phyloP scores from a whole-genome alignment of 2,797 vertebrate genomes.

The Sebastes cheni region DNA sequence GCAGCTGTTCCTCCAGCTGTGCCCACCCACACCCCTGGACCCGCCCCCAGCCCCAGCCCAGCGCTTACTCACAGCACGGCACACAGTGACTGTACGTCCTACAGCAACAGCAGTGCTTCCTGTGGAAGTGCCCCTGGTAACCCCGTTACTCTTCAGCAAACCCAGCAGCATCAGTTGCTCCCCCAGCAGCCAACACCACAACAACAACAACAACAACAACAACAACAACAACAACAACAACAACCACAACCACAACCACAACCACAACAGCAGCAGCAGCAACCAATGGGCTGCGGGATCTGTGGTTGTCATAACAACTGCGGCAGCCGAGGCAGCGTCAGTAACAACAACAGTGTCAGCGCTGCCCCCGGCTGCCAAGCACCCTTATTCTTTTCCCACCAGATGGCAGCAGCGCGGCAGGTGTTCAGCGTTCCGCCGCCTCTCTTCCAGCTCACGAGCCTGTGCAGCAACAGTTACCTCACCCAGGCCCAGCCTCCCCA shows the following conservation, averaged over 20 bases:
- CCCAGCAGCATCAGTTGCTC: constrained; percentile 61
- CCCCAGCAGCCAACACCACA: constrained; percentile 75
- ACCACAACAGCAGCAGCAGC: constrained; percentile 76
- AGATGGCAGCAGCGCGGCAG: constrained; percentile 86
- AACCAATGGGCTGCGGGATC: constrained; percentile 73
- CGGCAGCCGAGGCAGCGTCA: constrained; percentile 75
- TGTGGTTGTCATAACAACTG: constrained; percentile 80
- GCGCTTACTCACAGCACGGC: constrained; percentile 90
- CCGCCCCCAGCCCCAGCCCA: constrained; percentile 89
- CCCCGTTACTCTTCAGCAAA: constrained; percentile 70
- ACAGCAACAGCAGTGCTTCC: constrained; percentile 82
- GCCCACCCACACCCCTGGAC: constrained; percentile 90
- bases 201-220: constrained; percentile 74
- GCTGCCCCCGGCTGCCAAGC: constrained; percentile 77
- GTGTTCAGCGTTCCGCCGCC: constrained; percentile 87
- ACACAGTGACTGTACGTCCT: constrained; percentile 89
- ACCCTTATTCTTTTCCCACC: constrained; percentile 87
- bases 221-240: constrained; percentile 75
- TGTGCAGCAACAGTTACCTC: constrained; percentile 93
- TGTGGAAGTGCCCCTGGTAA: constrained; percentile 68
- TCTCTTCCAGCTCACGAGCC: constrained; percentile 88
- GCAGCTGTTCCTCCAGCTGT: constrained; percentile 81
- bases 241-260: constrained; percentile 64
- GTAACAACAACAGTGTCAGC: constrained; percentile 68
- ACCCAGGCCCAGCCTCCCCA: constrained; percentile 91